Evolutionary conservation across 2,113 vertebrate species (phyloP).

Genomic region (Cheirogaleus medius): DNA sequence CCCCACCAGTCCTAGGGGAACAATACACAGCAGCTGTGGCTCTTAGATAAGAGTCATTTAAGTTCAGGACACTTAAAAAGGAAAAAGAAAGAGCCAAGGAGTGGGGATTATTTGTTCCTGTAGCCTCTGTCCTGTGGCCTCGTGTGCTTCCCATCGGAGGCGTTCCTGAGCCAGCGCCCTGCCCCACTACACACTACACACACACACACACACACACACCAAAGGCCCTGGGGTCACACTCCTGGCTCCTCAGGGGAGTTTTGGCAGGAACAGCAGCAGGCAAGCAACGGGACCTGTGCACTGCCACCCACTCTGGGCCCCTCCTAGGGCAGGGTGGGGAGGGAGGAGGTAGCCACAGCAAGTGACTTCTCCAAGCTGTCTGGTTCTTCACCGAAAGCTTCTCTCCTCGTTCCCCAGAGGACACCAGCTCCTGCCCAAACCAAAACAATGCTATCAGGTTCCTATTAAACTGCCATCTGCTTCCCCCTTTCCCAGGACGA

Average conservation of each 20-base stretch:
- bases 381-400: neutral
- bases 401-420: neutral
- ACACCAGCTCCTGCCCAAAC: neutral
- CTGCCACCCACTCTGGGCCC: neutral
- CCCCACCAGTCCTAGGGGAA: neutral
- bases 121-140: neutral
- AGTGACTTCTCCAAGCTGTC: neutral
- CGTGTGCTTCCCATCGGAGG: neutral
- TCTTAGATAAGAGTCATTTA: neutral
- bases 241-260: neutral
- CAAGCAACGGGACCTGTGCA: neutral
- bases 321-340: neutral
- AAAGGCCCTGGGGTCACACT: neutral
- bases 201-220: neutral
- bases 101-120: neutral
- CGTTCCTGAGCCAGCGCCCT: neutral
- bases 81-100: neutral
- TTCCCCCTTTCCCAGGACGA: constrained; percentile 22
- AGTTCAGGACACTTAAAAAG: neutral
- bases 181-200: neutral
- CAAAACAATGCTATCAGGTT: constrained; percentile 54
- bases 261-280: neutral
- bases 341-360: neutral
- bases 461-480: constrained; percentile 42
- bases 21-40: neutral